Conservation (phyloP, 2,797 vertebrate species). For the Synaphobranchus kaupii region DNA sequence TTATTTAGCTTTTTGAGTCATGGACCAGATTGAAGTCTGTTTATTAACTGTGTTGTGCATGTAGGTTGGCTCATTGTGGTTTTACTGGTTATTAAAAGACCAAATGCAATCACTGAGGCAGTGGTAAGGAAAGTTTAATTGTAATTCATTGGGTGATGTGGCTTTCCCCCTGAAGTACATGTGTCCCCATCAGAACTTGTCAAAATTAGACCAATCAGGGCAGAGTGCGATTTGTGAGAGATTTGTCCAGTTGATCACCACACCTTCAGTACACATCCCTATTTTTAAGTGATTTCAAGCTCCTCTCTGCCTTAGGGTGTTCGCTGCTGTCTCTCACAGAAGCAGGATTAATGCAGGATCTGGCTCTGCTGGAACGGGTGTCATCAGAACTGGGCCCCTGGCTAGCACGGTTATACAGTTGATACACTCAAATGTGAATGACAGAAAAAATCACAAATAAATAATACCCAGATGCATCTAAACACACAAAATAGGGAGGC, state of each 20-base stretch:
- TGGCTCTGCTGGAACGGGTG: background rate
- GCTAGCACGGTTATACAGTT: too few relatives aligned
- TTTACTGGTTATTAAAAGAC: background rate
- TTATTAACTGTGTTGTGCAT: background rate
- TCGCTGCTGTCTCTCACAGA: background rate
- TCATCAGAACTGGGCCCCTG: background rate
- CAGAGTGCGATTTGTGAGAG: background rate
- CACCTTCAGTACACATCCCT: conserved; percentile 4
- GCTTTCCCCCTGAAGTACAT: background rate
- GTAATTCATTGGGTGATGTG: conserved; percentile 38
- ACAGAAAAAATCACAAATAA: too few relatives aligned
- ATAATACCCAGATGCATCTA: too few relatives aligned
- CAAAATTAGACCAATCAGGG: background rate
- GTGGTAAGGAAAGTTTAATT: conserved; percentile 37
- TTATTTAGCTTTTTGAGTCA: background rate
- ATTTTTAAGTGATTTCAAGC: background rate
- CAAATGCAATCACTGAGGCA: conserved; percentile 22
- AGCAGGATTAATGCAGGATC: background rate
- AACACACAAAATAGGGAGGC: too few relatives aligned
- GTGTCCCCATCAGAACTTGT: background rate
- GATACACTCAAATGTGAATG: too few relatives aligned
- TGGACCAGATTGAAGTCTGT: background rate
- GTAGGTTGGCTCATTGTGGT: background rate
- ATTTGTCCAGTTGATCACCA: background rate
- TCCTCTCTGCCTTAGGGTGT: background rate